Evolutionary conservation across 2,797 vertebrate genomes (phyloP).

Genomic region (Hyperoplus immaculatus): DNA sequence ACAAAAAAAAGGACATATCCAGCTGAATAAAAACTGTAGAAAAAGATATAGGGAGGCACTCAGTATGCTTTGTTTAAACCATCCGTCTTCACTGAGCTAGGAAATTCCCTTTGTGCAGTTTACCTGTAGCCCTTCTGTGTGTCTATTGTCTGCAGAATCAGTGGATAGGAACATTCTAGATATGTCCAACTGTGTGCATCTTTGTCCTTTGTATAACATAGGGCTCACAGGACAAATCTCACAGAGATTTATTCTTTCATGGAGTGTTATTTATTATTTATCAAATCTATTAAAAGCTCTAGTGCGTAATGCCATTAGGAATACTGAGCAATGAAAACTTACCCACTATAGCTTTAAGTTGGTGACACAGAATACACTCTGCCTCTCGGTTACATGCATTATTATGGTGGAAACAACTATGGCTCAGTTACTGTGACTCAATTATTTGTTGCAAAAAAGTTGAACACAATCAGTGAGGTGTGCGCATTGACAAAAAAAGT

Average conservation of each 20-base stretch:
- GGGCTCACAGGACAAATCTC: neutral
- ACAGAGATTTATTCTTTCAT: neutral
- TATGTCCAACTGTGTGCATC: conserved; percentile 2
- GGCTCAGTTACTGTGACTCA: neutral
- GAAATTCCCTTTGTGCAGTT: conserved; percentile 57
- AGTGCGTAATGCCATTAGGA: too few relatives aligned
- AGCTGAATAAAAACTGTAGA: conserved; percentile 42
- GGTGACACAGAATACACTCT: neutral
- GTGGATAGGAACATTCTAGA: conserved; percentile 22
- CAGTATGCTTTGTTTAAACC: conserved; percentile 31
- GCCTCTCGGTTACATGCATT: neutral
- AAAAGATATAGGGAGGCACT: conserved; percentile 1
- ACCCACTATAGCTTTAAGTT: too few relatives aligned
- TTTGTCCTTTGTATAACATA: neutral
- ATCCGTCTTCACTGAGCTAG: conserved; percentile 54
- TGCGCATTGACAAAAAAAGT: neutral
- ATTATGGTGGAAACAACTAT: neutral
- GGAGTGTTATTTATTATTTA: neutral
- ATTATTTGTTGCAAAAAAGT: neutral
- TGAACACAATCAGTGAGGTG: neutral
- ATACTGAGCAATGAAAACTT: too few relatives aligned
- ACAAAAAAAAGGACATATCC: conserved; percentile 42
- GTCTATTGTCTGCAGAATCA: conserved; percentile 32
- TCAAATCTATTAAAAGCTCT: too few relatives aligned
- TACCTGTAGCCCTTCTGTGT: conserved; percentile 39